A percentile compares a stretch with the other conserved stretches of the same genome.
Evolutionary conservation across 2,113 vertebrate genomes (phyloP).

Genomic region (Alethe diademata): DNA sequence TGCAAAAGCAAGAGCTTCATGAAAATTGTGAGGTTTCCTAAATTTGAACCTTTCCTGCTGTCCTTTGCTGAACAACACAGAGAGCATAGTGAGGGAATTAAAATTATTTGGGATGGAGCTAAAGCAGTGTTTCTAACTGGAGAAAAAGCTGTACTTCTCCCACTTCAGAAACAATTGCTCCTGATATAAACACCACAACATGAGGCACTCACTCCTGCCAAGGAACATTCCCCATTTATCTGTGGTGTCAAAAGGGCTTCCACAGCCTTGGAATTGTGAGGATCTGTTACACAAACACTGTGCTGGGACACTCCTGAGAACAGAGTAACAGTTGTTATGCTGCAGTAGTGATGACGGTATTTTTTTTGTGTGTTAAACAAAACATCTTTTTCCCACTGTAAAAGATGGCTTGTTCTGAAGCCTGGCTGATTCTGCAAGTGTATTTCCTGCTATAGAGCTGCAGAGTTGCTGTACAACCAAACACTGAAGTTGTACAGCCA

Average conservation of each 20-base stretch:
- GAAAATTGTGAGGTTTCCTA: background rate
- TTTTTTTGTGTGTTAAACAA: constrained; percentile 12
- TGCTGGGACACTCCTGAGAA: constrained; percentile 9
- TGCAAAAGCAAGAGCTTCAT: background rate
- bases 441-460: background rate
- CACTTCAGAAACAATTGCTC: background rate
- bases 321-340: constrained; percentile 4
- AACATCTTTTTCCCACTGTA: background rate
- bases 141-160: background rate
- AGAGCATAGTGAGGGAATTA: background rate
- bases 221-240: background rate
- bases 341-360: background rate
- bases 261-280: fast-evolving
- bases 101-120: background rate
- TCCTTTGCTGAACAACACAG: background rate
- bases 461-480: background rate
- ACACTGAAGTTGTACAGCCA: background rate
- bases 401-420: constrained; percentile 23
- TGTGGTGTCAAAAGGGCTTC: background rate
- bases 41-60: background rate
- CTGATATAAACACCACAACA: background rate
- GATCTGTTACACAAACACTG: background rate
- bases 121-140: background rate
- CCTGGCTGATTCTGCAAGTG: background rate
- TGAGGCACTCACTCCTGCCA: background rate